A percentile compares a stretch with the other conserved stretches of the same genome.
phyloP scores from a whole-genome alignment of 2,113 vertebrate species.

The Eidolon helvum region DNA sequence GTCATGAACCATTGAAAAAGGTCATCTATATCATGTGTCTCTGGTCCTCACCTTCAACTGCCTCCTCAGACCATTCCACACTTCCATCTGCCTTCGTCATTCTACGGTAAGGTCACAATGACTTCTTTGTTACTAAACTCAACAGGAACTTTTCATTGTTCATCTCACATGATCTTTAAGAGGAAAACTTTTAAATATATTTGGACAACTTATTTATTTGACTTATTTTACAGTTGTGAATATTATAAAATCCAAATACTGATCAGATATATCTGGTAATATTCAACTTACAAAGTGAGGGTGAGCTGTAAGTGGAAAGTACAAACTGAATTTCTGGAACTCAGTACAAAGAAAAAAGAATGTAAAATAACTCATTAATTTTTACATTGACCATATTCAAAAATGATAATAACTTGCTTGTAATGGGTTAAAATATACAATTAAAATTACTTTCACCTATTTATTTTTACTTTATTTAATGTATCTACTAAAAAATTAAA shows the following conservation, averaged over 20 bases:
- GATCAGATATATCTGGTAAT: not conserved
- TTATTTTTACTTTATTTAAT: not conserved
- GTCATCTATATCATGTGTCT: not conserved
- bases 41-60: not conserved
- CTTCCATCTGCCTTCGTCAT: not conserved
- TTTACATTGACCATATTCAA: not conserved
- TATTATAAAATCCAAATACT: not conserved
- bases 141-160: not conserved
- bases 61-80: not conserved
- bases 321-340: not conserved
- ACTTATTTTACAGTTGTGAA: not conserved
- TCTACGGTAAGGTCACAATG: conserved; percentile 54
- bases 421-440: not conserved
- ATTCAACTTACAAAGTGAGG: not conserved
- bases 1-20: not conserved
- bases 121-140: not conserved
- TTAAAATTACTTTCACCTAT: not conserved
- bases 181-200: not conserved
- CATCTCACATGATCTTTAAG: not conserved
- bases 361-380: not conserved
- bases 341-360: not conserved
- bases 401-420: not conserved
- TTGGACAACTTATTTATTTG: not conserved
- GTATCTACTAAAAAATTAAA: not conserved
- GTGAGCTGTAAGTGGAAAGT: not conserved